These are phyloP conservation scores for Tetheella fluctuosa DNA, from an alignment of 2,888 invertebrate genomes.

Conservation along the genomic window DNA sequence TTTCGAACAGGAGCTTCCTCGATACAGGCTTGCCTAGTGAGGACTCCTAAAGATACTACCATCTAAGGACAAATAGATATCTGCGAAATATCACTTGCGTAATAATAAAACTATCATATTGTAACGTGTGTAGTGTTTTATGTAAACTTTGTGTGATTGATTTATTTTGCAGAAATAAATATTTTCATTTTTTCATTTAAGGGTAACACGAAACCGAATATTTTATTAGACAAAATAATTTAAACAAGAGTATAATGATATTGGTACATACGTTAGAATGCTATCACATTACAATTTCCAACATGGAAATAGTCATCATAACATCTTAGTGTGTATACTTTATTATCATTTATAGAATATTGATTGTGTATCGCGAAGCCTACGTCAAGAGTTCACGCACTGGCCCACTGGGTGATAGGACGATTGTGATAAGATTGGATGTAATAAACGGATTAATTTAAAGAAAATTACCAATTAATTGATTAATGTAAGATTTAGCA, in stretches of 20 bases:
- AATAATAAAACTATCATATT: too few relatives aligned
- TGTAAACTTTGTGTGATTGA: too few relatives aligned
- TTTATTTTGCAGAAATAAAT: too few relatives aligned
- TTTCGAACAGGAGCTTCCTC: too few relatives aligned
- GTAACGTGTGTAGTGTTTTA: too few relatives aligned
- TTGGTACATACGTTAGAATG: not conserved
- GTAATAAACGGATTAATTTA: not conserved
- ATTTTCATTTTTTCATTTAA: too few relatives aligned
- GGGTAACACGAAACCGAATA: not conserved
- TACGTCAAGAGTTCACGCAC: constrained; percentile 14
- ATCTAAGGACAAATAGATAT: too few relatives aligned
- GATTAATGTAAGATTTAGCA: not conserved
- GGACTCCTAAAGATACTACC: too few relatives aligned
- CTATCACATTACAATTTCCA: not conserved
- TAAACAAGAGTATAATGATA: too few relatives aligned
- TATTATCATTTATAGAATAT: constrained; percentile 12
- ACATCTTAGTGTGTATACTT: not conserved
- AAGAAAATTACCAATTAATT: not conserved
- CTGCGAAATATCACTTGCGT: too few relatives aligned
- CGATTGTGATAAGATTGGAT: constrained; percentile 9
- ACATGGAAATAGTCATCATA: not conserved
- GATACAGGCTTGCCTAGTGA: too few relatives aligned
- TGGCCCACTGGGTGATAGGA: constrained; percentile 8
- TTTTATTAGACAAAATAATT: not conserved
- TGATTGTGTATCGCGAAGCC: constrained; percentile 9